Evolutionary conservation across 2,797 vertebrate species (phyloP).

Genomic region (Trichosurus vulpecula): DNA sequence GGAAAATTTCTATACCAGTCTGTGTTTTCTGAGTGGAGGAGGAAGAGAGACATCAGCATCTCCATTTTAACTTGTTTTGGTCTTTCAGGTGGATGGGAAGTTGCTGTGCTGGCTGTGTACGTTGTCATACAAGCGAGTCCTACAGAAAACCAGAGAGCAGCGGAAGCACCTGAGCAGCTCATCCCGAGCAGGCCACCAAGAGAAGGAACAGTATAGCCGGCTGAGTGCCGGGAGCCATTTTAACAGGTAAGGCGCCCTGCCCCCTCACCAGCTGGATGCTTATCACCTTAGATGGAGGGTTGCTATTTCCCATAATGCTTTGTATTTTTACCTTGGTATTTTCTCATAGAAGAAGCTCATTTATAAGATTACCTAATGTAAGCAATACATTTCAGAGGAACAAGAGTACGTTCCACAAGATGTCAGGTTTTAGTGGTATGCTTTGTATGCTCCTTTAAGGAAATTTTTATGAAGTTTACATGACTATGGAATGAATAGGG

Average conservation of each 20-base stretch:
- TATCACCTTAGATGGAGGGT: not conserved
- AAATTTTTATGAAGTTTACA: slow-evolving; percentile 35
- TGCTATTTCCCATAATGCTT: not conserved
- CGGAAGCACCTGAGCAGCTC: slow-evolving; percentile 86
- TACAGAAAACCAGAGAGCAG: slow-evolving; percentile 89
- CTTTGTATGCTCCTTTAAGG: slow-evolving; percentile 16
- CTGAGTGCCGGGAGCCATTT: slow-evolving; percentile 84
- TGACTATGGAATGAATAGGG: not conserved
- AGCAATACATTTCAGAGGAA: slow-evolving; percentile 13
- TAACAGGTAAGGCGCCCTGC: slow-evolving; percentile 81
- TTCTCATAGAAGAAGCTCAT: not conserved
- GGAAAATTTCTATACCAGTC: slow-evolving; percentile 30
- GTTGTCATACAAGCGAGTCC: slow-evolving; percentile 86
- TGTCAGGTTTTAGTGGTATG: slow-evolving; percentile 23
- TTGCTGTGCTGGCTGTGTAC: slow-evolving; percentile 88
- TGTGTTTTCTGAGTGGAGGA: slow-evolving; percentile 31
- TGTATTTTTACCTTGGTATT: not conserved
- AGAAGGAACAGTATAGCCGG: slow-evolving; percentile 85
- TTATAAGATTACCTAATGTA: slow-evolving; percentile 39
- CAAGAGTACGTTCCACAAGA: slow-evolving; percentile 1
- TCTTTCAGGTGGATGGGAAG: slow-evolving; percentile 86
- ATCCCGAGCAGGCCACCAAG: slow-evolving; percentile 82
- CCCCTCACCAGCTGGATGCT: too few relatives aligned
- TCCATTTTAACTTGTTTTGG: slow-evolving; percentile 12
- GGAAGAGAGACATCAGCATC: slow-evolving; percentile 10